These are phyloP conservation scores for Coenobita brevimanus DNA, from an alignment of 1,140 invertebrate species.

Conservation along the genomic window DNA sequence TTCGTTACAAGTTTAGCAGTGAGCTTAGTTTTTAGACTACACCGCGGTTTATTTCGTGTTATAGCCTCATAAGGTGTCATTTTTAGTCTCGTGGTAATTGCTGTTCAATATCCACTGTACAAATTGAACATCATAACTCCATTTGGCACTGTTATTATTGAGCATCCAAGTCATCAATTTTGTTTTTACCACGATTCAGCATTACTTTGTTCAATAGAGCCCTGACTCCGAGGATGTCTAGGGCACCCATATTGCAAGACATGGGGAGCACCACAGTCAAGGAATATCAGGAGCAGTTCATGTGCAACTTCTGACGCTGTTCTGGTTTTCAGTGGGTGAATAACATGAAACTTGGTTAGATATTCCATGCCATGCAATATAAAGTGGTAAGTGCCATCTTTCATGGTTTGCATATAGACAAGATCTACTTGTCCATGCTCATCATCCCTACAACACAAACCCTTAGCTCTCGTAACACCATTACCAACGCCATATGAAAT, in stretches of 20 bases:
- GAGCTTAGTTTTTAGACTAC: constrained; percentile 2
- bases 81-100: neutral
- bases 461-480: no score
- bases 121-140: no score
- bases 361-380: neutral
- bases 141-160: no score
- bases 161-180: neutral
- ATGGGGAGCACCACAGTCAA: constrained; percentile 7
- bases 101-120: neutral
- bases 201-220: constrained; percentile 2
- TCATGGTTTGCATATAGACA: neutral
- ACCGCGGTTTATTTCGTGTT: no score
- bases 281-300: neutral
- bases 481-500: no score
- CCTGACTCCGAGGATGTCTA: neutral
- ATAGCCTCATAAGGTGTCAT: no score
- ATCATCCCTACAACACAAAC: no score
- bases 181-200: neutral
- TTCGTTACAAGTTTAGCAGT: neutral
- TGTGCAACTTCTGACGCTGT: neutral
- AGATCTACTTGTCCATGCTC: neutral
- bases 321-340: neutral
- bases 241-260: no score
- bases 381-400: neutral
- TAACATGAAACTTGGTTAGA: neutral